Evolutionary conservation across 2,113 vertebrate species (phyloP).

Genomic region (Lagenorhynchus albirostris): DNA sequence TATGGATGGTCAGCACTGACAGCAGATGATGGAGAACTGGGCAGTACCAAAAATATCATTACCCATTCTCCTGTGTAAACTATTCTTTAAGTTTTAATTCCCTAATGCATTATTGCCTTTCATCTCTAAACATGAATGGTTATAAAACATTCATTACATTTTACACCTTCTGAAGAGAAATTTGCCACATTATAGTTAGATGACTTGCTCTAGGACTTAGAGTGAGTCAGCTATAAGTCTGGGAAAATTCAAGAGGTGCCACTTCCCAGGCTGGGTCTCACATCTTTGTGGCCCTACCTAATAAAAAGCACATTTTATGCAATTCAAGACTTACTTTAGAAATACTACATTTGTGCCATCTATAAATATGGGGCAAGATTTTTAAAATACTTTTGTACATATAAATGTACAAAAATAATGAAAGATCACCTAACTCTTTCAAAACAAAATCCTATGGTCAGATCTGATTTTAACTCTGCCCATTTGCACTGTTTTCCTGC

Average conservation of each 20-base stretch:
- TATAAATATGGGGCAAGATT: neutral
- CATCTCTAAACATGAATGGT: conserved; percentile 43
- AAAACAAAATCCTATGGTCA: neutral
- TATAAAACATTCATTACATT: conserved; percentile 47
- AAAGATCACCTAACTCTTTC: neutral
- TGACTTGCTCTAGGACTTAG: neutral
- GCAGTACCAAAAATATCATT: neutral
- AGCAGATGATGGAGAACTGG: neutral
- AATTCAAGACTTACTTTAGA: neutral
- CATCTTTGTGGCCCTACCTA: neutral
- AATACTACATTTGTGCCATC: neutral
- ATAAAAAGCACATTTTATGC: neutral
- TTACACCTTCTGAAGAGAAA: conserved; percentile 33
- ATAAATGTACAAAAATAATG: neutral
- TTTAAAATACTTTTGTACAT: neutral
- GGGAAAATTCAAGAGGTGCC: conserved; percentile 6
- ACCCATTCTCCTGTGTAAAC: neutral
- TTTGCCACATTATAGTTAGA: neutral
- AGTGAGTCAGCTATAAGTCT: conserved; percentile 14
- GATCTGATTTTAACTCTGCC: neutral
- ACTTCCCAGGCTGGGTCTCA: neutral
- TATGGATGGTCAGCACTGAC: neutral
- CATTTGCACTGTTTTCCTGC: neutral
- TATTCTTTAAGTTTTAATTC: conserved; percentile 23
- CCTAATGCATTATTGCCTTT: conserved; percentile 15